phyloP scores from a whole-genome alignment of 2,888 invertebrate genomes.

The Agrochola circellaris region DNA sequence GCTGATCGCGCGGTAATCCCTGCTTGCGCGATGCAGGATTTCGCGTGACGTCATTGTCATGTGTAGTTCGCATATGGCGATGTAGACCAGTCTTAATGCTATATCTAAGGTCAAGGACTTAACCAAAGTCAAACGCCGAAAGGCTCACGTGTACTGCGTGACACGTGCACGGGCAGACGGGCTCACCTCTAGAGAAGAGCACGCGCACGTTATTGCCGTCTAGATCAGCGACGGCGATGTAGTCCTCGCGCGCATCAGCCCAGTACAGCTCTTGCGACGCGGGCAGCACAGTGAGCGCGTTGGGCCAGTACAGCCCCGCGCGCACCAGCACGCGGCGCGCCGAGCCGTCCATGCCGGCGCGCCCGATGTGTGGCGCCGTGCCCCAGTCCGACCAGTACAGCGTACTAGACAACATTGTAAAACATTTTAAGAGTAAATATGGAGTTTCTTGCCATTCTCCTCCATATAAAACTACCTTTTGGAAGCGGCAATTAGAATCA shows the following conservation, averaged over 20 bases:
- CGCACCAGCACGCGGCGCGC: constrained; percentile 92
- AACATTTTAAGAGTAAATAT: too few relatives aligned
- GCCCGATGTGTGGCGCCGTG: constrained; percentile 94
- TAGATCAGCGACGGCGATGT: constrained; percentile 95
- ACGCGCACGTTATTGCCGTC: constrained; percentile 94
- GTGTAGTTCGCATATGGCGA: too few relatives aligned
- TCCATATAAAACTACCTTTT: too few relatives aligned
- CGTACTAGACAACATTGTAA: constrained; percentile 8
- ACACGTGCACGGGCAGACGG: background rate
- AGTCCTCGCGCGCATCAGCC: constrained; percentile 96
- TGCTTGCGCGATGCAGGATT: too few relatives aligned
- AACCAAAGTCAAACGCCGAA: too few relatives aligned
- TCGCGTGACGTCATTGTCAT: too few relatives aligned
- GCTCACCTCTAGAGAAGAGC: constrained; percentile 92
- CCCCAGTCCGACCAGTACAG: constrained; percentile 98
- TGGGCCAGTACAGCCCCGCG: constrained; percentile 95
- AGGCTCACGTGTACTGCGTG: background rate
- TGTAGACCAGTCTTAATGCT: background rate
- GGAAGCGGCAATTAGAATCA: too few relatives aligned
- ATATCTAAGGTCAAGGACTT: background rate
- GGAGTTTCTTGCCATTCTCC: too few relatives aligned
- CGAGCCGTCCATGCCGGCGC: constrained; percentile 96
- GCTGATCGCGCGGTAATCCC: too few relatives aligned
- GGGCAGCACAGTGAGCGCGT: constrained; percentile 95
- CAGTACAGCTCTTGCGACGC: constrained; percentile 95